Conservation (phyloP, 2,888 invertebrate species). For the Mactromeris polynyma region DNA sequence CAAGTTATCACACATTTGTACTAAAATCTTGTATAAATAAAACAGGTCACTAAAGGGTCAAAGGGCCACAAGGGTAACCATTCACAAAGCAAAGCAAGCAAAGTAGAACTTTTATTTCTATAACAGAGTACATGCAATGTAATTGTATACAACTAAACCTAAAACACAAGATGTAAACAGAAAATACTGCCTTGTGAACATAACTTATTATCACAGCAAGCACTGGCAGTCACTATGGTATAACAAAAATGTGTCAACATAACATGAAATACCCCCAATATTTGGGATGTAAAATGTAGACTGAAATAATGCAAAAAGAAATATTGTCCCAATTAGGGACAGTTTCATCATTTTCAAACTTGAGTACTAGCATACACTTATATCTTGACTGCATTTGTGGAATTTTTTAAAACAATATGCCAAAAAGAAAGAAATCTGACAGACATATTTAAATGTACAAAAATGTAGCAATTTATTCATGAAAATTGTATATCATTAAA, state of each 20-base stretch:
- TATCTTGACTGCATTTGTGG: not conserved
- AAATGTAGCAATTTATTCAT: not conserved
- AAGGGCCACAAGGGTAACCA: conserved; percentile 9
- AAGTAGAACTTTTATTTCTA: conserved; percentile 43
- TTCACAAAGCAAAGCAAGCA: conserved; percentile 47
- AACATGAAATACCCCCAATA: not conserved
- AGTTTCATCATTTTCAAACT: not conserved
- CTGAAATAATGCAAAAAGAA: not conserved
- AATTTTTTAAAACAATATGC: not conserved
- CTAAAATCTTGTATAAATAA: not conserved
- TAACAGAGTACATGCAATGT: conserved; percentile 39
- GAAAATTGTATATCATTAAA: not conserved
- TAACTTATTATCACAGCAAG: not conserved
- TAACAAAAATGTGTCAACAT: not conserved
- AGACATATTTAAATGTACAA: not conserved
- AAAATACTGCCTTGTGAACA: not conserved
- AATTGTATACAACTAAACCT: conserved; percentile 24
- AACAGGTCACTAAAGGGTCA: not conserved
- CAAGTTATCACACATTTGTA: too few species aligned
- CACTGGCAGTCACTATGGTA: not conserved
- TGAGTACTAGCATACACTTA: not conserved
- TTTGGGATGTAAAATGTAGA: not conserved
- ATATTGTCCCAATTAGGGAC: too few species aligned
- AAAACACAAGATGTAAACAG: not conserved
- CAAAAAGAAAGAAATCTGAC: not conserved